These are phyloP conservation scores for Esox masquinongy DNA, from an alignment of 2,797 vertebrate species.

Conservation along the genomic window DNA sequence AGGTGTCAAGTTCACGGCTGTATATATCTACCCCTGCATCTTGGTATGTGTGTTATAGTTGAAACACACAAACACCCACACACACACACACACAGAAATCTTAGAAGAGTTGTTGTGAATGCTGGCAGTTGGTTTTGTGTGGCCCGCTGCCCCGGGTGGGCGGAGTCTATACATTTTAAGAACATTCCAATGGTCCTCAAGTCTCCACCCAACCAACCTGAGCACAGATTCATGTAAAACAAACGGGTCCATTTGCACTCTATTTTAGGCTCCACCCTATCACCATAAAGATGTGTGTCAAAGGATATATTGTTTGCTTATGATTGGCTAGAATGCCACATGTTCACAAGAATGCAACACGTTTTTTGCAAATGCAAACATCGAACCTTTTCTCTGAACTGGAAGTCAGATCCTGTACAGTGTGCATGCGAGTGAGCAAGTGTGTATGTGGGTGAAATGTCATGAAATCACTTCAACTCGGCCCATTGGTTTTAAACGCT, in stretches of 20 bases:
- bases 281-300: background rate
- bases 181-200: too few species aligned
- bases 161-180: too few species aligned
- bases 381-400: background rate
- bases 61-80: conserved; percentile 5
- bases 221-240: too few species aligned
- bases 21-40: background rate
- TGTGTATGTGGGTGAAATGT: background rate
- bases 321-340: conserved; percentile 4
- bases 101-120: background rate
- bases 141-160: too few species aligned
- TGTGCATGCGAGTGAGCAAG: background rate
- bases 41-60: conserved; percentile 1
- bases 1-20: conserved; percentile 10
- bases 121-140: background rate
- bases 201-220: too few species aligned
- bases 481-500: background rate
- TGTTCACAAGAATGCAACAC: background rate
- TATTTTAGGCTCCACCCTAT: conserved; percentile 6
- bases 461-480: background rate
- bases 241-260: background rate
- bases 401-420: background rate
- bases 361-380: background rate
- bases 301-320: too few species aligned
- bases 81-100: background rate